Evolutionary conservation across 1,140 invertebrate species (phyloP), one percentile per base, ranked within the genome.

Genomic region (Rhyacophila brunnea): DNA sequence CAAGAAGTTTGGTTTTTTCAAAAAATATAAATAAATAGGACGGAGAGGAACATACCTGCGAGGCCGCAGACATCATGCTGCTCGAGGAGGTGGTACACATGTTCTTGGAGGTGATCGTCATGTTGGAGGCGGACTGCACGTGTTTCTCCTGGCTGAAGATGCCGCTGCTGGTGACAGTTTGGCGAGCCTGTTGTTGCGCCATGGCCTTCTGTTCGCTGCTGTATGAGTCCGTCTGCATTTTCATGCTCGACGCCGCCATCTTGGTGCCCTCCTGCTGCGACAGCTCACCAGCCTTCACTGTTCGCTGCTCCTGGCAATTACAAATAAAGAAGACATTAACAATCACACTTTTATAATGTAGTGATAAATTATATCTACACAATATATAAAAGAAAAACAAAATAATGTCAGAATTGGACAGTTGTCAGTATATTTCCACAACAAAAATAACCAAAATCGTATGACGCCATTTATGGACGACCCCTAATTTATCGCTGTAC

Each of bases 151-250:
- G 86, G 66, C 92, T 86, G 68, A 90, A 91, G 70, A 85, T 88
- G 65, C 89, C 83, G 6, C 90, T 89, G 48, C 85, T 85, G 9
- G 87, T 84, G 51, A 92, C 83, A 3, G 87, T 92, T 71, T 93
- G 90, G 11, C 87, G 81, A 64, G 91, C 90, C 69, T 95, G 89
- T 60, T 92, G 88, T 42, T 90, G 87, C 54, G 88, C 86, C 74
- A 90, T 87, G 1, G 90, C 88, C 68, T 89, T 88, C 75, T 93
- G 90, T 75, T 94, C 90, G 5, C 89, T 85, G 55, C 86, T 92
- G 71, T 91, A 93, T 10, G 85, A 87, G 62, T 93, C 91, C 38
- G 90, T 92, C 42, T 92, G 88, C 15, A 95, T 75, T 71, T 90
- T 91, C 76, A 92, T 87, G 61, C 86, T 87, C 10, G 87, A 80